A percentile compares a stretch with the other conserved stretches of the same genome.
These are phyloP conservation scores for Zygaena filipendulae DNA, from an alignment of 2,888 invertebrate genomes.

Conservation along the genomic window DNA sequence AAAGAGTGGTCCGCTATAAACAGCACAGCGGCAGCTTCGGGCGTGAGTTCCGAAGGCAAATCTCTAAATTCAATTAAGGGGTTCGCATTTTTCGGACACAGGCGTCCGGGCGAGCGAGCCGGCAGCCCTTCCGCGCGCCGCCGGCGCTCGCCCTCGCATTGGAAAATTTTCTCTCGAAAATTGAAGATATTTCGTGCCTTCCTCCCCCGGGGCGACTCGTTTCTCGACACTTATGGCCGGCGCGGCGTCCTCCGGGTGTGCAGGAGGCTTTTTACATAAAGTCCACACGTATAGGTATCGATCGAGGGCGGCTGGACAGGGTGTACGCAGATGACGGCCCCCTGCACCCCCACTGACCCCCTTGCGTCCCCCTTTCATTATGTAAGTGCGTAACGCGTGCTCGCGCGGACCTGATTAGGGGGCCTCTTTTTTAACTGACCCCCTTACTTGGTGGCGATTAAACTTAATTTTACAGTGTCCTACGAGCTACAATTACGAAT, in stretches of 20 bases:
- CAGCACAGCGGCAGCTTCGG: slow-evolving; percentile 30
- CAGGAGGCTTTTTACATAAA: slow-evolving; percentile 69
- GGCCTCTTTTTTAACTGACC: slow-evolving; percentile 67
- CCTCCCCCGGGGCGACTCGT: slow-evolving; percentile 64
- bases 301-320: slow-evolving; percentile 64
- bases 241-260: slow-evolving; percentile 64
- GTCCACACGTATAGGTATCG: slow-evolving; percentile 68
- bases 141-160: slow-evolving; percentile 61
- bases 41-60: slow-evolving; percentile 59
- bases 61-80: slow-evolving; percentile 66
- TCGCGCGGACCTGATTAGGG: slow-evolving; percentile 66
- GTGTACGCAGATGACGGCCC: slow-evolving; percentile 67
- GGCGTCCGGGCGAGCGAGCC: slow-evolving; percentile 46
- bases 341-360: slow-evolving; percentile 34
- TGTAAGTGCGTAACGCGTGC: slow-evolving; percentile 69
- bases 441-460: slow-evolving; percentile 59
- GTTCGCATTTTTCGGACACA: slow-evolving; percentile 63
- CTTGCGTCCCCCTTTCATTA: slow-evolving; percentile 64
- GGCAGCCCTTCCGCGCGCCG: slow-evolving; percentile 56
- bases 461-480: slow-evolving; percentile 61
- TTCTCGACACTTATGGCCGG: slow-evolving; percentile 67
- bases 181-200: slow-evolving; percentile 66
- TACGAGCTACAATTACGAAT: slow-evolving; percentile 40
- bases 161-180: slow-evolving; percentile 68
- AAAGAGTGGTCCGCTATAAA: slow-evolving; percentile 44